A percentile compares a stretch with the other conserved stretches of the same genome.
Evolutionary conservation across 1,140 invertebrate species (phyloP).

Genomic region (Cyclina sinensis): DNA sequence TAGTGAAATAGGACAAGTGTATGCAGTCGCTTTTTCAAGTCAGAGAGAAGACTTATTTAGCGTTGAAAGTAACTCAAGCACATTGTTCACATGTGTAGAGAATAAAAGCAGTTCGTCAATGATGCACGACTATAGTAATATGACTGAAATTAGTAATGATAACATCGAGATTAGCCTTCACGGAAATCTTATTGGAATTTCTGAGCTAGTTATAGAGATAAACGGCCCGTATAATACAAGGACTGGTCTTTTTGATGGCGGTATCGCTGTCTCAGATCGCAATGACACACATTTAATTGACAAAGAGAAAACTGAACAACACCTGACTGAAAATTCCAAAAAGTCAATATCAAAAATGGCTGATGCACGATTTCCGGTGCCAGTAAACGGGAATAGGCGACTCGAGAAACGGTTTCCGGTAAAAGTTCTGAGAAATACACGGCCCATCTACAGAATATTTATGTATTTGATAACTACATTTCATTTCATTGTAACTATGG

Average conservation of each 20-base stretch:
- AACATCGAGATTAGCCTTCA: neutral
- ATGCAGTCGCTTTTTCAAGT: neutral
- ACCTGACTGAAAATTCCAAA: neutral
- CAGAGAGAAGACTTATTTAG: neutral
- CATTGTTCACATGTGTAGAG: neutral
- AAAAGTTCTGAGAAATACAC: constrained; percentile 15
- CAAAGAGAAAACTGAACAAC: neutral
- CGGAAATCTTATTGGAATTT: constrained; percentile 21
- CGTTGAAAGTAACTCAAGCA: neutral
- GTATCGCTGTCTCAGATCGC: neutral
- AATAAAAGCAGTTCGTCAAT: neutral
- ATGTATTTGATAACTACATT: neutral
- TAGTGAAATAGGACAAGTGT: neutral
- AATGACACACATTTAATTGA: too few species aligned
- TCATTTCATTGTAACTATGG: neutral
- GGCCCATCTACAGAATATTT: constrained; percentile 39
- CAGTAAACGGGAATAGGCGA: too few species aligned
- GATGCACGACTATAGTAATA: neutral
- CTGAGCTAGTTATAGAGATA: neutral
- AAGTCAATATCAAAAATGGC: neutral
- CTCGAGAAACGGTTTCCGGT: constrained; percentile 5
- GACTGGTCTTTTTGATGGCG: too few species aligned
- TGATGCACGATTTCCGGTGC: neutral
- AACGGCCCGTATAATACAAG: too few species aligned
- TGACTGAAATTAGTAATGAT: neutral